Percentiles rank a stretch among this genome's conserved stretches.
These are phyloP conservation scores for Mirounga angustirostris DNA, from an alignment of 2,113 vertebrate genomes.

Conservation along the genomic window DNA sequence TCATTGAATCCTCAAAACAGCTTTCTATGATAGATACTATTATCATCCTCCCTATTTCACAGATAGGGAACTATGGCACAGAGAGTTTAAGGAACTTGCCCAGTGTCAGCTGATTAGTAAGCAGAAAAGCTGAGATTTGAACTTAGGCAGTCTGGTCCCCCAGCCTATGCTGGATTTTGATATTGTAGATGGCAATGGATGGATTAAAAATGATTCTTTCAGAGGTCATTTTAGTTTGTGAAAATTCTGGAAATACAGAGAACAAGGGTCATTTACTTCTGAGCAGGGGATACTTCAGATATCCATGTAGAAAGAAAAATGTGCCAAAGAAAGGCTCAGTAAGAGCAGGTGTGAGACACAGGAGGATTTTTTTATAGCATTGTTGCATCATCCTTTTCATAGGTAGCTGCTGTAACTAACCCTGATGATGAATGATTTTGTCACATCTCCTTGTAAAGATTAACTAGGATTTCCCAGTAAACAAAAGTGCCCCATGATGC, in stretches of 20 bases:
- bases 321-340: background rate
- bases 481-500: background rate
- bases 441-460: slow-evolving; percentile 35
- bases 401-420: background rate
- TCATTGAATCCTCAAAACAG: background rate
- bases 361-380: background rate
- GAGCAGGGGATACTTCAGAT: background rate
- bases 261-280: background rate
- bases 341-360: background rate
- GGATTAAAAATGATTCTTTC: background rate
- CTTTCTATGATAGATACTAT: background rate
- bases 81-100: background rate
- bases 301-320: background rate
- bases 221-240: slow-evolving; percentile 6
- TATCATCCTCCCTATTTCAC: background rate
- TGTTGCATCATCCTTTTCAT: background rate
- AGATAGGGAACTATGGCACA: background rate
- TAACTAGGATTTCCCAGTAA: slow-evolving; percentile 50
- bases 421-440: slow-evolving; percentile 18
- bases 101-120: background rate
- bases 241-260: slow-evolving; percentile 1
- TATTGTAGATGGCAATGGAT: background rate
- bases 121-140: background rate
- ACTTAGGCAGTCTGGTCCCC: background rate
- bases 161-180: background rate